Conservation (phyloP, 1,140 invertebrate genomes). For the Eciton burchellii region DNA sequence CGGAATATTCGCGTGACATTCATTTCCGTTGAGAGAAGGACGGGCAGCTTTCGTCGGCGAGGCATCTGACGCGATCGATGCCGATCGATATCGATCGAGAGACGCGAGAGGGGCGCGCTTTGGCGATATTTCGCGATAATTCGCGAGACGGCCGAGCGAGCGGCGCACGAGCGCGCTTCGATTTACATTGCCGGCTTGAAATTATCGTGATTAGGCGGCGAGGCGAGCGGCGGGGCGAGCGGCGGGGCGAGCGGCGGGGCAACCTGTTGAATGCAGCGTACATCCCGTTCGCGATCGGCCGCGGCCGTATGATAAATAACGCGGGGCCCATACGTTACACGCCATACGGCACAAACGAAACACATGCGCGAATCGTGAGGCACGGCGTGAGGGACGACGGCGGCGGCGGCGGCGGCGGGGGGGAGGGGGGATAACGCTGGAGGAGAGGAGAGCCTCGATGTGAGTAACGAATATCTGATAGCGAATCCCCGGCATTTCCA, state of each 20-base stretch:
- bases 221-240: conserved; percentile 61
- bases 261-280: conserved; percentile 66
- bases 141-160: no score
- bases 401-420: conserved; percentile 17
- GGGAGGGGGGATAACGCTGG: conserved; percentile 34
- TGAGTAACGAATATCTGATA: conserved; percentile 82
- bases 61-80: no score
- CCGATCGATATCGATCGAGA: no score
- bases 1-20: neutral
- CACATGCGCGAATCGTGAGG: conserved; percentile 71
- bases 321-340: conserved; percentile 71
- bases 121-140: no score
- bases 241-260: conserved; percentile 56
- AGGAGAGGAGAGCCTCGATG: conserved; percentile 69
- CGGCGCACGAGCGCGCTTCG: conserved; percentile 35
- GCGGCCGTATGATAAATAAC: conserved; percentile 73
- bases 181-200: conserved; percentile 69
- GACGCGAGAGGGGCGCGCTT: no score
- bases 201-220: conserved; percentile 73
- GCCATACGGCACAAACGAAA: conserved; percentile 72
- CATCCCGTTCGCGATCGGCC: conserved; percentile 69
- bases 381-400: conserved; percentile 60
- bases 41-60: no score
- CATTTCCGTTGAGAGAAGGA: no score
- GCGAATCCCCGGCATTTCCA: conserved; percentile 77